Base-by-base conservation (phyloP, 2,797 vertebrate species). In the Urocyon cinereoargenteus region DNA sequence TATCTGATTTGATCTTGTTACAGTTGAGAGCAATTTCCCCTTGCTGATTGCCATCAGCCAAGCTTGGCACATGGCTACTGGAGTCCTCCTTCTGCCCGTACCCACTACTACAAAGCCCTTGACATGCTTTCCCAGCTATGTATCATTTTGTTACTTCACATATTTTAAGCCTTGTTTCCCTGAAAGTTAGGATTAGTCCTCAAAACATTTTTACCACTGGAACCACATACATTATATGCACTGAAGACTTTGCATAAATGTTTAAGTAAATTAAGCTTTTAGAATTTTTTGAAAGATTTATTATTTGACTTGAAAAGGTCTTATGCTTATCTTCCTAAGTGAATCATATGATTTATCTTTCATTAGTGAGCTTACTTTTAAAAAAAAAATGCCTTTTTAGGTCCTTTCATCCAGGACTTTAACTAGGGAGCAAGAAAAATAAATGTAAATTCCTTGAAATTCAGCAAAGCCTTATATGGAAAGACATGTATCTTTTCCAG, bases 281-380 rank as follows among this genome's bases (percentile, higher is more conserved):
- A 82, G 34, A 66, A 51, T 66, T 62, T 93, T 93, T 85, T 28
- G 59, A 62, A 97, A 93, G 55, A 84, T 59, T 93, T 90, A 84
- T n/a, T 77, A 82, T 81, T 85, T 83, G 70, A 73, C 18, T 55
- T 36, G n/a, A 62, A 88, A 93, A 90, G 19, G 6, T 93, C 72
- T 85, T 66, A 36, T 36, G 57, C 19, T 88, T 40, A 5, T 34
- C 24, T 88, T 92, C 28, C 26, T 49, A 86, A 97, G 14, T 49
- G 51, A 16, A 59, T 36, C 62, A 7, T 8, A 75, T 55, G 78
- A 83, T 19, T 92, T 31, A 73, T 19, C 95, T 82, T 81, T 66
- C 55, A 40, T 83, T 93, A 72, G 49, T n/a, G 61, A 93, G 22
- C 34, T 70, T 15, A 45, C 1, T 31, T 92, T 62, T 10, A 28